Evolutionary conservation across 2,888 invertebrate species (phyloP), one percentile per base, ranked within the genome.

Genomic region (Sarcophaga variegata): DNA sequence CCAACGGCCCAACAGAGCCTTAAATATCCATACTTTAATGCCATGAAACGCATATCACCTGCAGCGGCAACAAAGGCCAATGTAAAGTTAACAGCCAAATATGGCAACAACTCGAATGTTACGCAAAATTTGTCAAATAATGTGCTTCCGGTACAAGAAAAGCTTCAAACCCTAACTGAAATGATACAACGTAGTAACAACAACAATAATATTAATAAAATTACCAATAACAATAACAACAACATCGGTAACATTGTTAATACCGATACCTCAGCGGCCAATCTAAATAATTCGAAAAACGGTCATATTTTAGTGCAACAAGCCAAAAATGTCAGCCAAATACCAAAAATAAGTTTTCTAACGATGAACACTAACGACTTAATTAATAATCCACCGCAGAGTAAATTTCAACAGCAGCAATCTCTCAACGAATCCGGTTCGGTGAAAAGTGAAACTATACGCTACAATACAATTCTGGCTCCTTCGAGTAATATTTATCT

Each of bases 1-100:
- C 99, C 99, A 1, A 97, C 97, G 1, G 98, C 99, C 0, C 97
- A 97, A 89, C 96, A 97, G 91, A 96, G 97, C 11, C 94, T 98
- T n/a, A 96, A 97, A 95, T 97, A 95, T 89, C 93, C 94, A 0
- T 94, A 93, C 89, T 94, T 94, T 89, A 92, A 93, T 90, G 91
- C 92, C 4, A 81, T 93, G 8, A 93, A 93, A 67, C 91, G 93
- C 17, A 90, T 92, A 69, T 93, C 93, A 6, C 93, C 93, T 4
- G 90, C 89, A 22, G 92, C 92, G 49, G 92, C 92, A 10, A 89
- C 90, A 62, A 92, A 92, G 85, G 91, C 91, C 4, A 92, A 89
- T 89, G 90, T 90, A 60, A 90, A 90, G 76, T 87, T 92, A 37
- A 90, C 89, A 45, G 89, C 92, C 64, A 92, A 92, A 77, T 92